Percentiles rank a stretch among this genome's conserved stretches.
These are phyloP conservation scores for Propithecus deckenii DNA, from an alignment of 2,797 vertebrate species.

Conservation along the genomic window DNA sequence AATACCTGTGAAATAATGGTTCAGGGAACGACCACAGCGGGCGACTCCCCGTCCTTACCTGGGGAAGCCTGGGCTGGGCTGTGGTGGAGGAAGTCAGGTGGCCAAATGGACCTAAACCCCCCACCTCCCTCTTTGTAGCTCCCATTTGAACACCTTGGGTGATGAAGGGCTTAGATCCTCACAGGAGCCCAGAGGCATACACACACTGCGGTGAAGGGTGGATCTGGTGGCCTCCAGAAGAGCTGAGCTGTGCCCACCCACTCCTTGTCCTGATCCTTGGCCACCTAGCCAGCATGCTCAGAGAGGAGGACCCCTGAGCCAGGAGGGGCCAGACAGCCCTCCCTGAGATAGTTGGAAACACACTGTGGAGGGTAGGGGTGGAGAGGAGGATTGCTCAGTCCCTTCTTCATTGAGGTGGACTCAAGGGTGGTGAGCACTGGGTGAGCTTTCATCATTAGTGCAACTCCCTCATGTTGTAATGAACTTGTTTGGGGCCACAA, in stretches of 20 bases:
- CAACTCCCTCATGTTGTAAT: not conserved
- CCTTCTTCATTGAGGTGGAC: not conserved
- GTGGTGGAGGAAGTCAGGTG: not conserved
- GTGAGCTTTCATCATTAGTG: not conserved
- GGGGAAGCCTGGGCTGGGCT: not conserved
- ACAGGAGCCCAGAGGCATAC: not conserved
- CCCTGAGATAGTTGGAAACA: not conserved
- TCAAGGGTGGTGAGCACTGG: accelerated
- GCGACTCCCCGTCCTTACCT: not conserved
- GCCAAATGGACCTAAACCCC: not conserved
- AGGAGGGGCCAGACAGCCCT: not conserved
- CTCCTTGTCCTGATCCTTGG: not conserved
- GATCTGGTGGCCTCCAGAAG: not conserved
- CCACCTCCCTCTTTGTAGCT: not conserved
- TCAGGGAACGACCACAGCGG: not conserved
- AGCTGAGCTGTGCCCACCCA: accelerated
- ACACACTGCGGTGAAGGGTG: not conserved
- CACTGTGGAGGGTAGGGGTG: not conserved
- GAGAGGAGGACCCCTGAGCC: not conserved
- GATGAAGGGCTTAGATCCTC: not conserved
- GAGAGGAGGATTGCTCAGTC: not conserved
- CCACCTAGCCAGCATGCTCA: not conserved
- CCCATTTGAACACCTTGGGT: not conserved
- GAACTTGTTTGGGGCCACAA: not conserved
- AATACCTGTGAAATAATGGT: not conserved